These are phyloP conservation scores for Amiota mariae DNA, from an alignment of 2,888 invertebrate species.

Conservation along the genomic window DNA sequence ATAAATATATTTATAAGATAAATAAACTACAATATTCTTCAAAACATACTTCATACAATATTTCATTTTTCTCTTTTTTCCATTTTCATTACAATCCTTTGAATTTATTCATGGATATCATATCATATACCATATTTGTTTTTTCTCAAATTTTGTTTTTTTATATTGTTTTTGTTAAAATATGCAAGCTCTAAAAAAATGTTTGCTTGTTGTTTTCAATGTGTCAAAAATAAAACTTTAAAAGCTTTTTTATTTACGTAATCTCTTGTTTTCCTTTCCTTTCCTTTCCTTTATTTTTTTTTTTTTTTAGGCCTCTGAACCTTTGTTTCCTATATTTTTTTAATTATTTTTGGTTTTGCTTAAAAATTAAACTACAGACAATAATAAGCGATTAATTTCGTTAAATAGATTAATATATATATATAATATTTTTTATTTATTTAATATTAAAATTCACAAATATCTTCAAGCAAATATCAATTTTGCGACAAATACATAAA, in stretches of 20 bases:
- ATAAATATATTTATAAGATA: conserved; percentile 11
- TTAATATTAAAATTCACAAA: conserved; percentile 6
- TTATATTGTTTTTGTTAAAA: conserved; percentile 62
- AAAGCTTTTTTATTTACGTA: conserved; percentile 61
- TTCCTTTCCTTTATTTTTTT: not conserved
- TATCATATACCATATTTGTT: not conserved
- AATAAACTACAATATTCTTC: conserved; percentile 23
- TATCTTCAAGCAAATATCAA: conserved; percentile 18
- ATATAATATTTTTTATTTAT: not conserved
- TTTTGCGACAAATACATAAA: conserved; percentile 16
- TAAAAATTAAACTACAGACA: conserved; percentile 61
- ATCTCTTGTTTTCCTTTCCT: conserved; percentile 38
- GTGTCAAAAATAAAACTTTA: conserved; percentile 67
- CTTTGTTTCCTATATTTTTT: conserved; percentile 24
- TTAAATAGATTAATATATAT: not conserved
- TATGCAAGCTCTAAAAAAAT: conserved; percentile 62
- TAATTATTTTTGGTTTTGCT: conserved; percentile 54
- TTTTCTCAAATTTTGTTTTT: conserved; percentile 25
- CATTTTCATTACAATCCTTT: conserved; percentile 37
- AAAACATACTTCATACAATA: not conserved
- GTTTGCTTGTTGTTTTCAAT: conserved; percentile 57
- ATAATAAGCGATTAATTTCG: conserved; percentile 61
- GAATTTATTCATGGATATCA: conserved; percentile 37
- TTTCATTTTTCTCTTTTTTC: conserved; percentile 22
- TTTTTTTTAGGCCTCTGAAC: conserved; percentile 47